Evolutionary conservation across 2,888 invertebrate species (phyloP), one percentile per base, ranked within the genome.

Genomic region (Sphaerolaimus hirsutus): DNA sequence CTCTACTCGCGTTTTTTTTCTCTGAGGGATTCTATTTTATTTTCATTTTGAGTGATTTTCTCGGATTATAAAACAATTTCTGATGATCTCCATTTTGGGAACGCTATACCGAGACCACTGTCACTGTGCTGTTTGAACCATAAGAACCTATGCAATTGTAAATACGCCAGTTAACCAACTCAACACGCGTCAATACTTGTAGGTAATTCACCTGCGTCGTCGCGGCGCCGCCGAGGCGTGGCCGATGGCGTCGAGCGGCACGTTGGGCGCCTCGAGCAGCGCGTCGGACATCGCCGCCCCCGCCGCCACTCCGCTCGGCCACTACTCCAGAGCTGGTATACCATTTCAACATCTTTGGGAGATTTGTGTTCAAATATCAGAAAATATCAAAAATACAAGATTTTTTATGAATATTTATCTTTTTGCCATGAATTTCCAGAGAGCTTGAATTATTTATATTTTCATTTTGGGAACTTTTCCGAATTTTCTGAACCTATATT

Each of bases 111-210:
- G n/a, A n/a, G n/a, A n/a, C n/a, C n/a, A n/a, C n/a, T n/a, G n/a
- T n/a, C n/a, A n/a, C n/a, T n/a, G n/a, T n/a, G n/a, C n/a, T n/a
- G n/a, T n/a, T n/a, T n/a, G n/a, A n/a, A n/a, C n/a, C n/a, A n/a
- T n/a, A n/a, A n/a, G n/a, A n/a, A n/a, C n/a, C n/a, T n/a, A n/a
- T n/a, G n/a, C n/a, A n/a, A n/a, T 32, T 17, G 12, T 32, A 10
- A 12, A 17, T 32, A 10, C 32, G 38, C 47, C 54, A 2, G 52
- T 52, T 43, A 49, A 53, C 38, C 53, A 53, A 35, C 23, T 53
- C n/a, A n/a, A n/a, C n/a, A n/a, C n/a, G n/a, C n/a, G n/a, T n/a
- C n/a, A n/a, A n/a, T n/a, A n/a, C n/a, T n/a, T n/a, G n/a, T n/a
- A n/a, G n/a, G n/a, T n/a, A n/a, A n/a, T n/a, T n/a, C n/a, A n/a